Conservation (phyloP, 2,113 vertebrate species). For the Sisor rabdophorus region DNA sequence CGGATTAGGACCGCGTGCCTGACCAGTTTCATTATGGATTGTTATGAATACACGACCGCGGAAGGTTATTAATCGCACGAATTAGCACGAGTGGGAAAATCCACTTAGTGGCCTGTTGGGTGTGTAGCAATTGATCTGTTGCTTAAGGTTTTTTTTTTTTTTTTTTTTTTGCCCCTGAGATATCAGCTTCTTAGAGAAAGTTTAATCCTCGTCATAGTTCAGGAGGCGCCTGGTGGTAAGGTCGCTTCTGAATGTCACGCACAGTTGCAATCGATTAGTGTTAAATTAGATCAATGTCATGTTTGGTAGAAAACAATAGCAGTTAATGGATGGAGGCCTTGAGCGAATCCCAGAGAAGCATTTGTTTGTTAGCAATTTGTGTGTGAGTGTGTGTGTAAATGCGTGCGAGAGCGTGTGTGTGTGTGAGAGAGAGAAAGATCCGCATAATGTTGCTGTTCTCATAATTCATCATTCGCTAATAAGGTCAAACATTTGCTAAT, state of each 20-base stretch:
- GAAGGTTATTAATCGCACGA: slow-evolving; percentile 93
- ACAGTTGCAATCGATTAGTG: slow-evolving; percentile 98
- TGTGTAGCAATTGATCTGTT: slow-evolving; percentile 96
- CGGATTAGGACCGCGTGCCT: slow-evolving; percentile 77
- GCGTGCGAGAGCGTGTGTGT: neutral
- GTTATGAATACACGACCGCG: slow-evolving; percentile 81
- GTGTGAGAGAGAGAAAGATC: neutral
- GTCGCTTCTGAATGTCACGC: slow-evolving; percentile 99
- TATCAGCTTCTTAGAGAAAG: slow-evolving; percentile 99
- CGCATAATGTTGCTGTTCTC: slow-evolving; percentile 7
- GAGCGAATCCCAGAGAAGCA: slow-evolving; percentile 79
- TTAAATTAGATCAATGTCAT: slow-evolving; percentile 99
- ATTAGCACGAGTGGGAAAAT: slow-evolving; percentile 90
- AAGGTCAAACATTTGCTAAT: slow-evolving; percentile 37
- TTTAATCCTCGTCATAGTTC: slow-evolving; percentile 99
- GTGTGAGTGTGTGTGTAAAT: slow-evolving; percentile 5
- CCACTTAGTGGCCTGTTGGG: slow-evolving; percentile 87
- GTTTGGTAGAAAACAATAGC: slow-evolving; percentile 98
- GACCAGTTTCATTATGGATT: slow-evolving; percentile 81
- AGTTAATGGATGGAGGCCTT: slow-evolving; percentile 91
- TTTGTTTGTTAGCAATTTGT: slow-evolving; percentile 73
- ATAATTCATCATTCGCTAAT: slow-evolving; percentile 37
- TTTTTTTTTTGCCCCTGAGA: slow-evolving; percentile 82
- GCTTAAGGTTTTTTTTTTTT: neutral
- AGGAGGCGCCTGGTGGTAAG: slow-evolving; percentile 95